Evolutionary conservation across 2,113 vertebrate species (phyloP), one percentile per base, ranked within the genome.

Genomic region (Rhadina sibilatrix): DNA sequence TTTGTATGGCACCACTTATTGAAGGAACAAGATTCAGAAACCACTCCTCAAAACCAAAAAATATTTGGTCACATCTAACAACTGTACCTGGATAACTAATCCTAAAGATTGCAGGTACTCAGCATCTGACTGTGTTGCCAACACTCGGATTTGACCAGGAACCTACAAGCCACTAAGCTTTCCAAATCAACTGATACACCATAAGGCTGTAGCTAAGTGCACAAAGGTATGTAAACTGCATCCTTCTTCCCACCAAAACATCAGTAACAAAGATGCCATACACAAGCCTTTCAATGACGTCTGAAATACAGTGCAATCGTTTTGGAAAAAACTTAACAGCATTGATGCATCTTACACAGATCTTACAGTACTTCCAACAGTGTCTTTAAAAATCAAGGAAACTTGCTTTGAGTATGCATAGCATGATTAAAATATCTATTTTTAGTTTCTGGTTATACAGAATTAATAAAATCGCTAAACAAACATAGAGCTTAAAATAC

Each of bases 341-440:
- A 28, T 2, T 35, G 25, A 24, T 59, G 6, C 18, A 75, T 19
- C 63, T 82, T 47, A 28, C 2, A 35, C 0, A 38, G 6, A 14
- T 11, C 9, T 42, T 79, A 25, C 3, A 64, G 57, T 22, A 50
- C 2, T 31, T 85, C 19, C 42, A 75, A 61, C 2, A 37, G 12
- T 2, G 38, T 63, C 15, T 49, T 57, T 50, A 84, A 84, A 84
- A 81, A 50, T 15, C 12, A 66, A 63, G 5, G 31, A 81, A 89
- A 54, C 4, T 28, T 15, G 16, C 3, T 83, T 69, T 64, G 7
- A 7, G 0, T 23, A 52, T 3, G 6, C 6, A 22, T 0, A 2
- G 11, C 20, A 49, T 3, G 5, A 49, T 65, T 57, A 65, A 88
- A 90, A 40, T 27, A 69, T 9, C 3, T 85, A 4, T 8, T 70